Evolutionary conservation across 2,113 vertebrate genomes (phyloP).

Genomic region (Halichoeres trimaculatus): DNA sequence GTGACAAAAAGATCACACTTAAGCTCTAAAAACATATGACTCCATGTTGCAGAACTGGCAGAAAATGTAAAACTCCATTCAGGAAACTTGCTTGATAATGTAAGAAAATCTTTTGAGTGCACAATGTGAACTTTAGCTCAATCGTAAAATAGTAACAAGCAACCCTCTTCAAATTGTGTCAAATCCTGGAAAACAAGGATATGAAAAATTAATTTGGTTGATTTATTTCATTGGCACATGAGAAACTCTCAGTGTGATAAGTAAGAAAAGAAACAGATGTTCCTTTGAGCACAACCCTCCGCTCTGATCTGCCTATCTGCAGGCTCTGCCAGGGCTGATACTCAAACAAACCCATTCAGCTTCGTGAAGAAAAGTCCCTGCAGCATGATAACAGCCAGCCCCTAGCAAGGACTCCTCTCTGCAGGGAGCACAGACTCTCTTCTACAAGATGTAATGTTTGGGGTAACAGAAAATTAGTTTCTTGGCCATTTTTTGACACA

Average conservation of each 20-base stretch:
- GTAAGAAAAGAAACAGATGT: not conserved
- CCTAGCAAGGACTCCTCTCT: conserved; percentile 1
- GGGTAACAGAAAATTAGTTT: not conserved
- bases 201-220: not conserved
- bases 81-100: not conserved
- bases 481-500: no score
- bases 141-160: not conserved
- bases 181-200: no score
- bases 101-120: not conserved
- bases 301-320: no score
- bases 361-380: not conserved
- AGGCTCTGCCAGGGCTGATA: not conserved
- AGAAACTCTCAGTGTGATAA: not conserved
- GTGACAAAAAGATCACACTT: no score
- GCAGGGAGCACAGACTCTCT: not conserved
- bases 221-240: not conserved
- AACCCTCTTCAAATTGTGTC: not conserved
- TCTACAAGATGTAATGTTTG: not conserved
- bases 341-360: not conserved
- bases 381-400: not conserved
- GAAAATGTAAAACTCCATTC: no score
- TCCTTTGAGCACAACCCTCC: conserved; percentile 1
- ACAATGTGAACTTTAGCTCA: not conserved
- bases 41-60: no score
- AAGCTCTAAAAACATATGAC: no score